Base-by-base conservation (phyloP, 2,888 invertebrate species). In the Arge pagana region DNA sequence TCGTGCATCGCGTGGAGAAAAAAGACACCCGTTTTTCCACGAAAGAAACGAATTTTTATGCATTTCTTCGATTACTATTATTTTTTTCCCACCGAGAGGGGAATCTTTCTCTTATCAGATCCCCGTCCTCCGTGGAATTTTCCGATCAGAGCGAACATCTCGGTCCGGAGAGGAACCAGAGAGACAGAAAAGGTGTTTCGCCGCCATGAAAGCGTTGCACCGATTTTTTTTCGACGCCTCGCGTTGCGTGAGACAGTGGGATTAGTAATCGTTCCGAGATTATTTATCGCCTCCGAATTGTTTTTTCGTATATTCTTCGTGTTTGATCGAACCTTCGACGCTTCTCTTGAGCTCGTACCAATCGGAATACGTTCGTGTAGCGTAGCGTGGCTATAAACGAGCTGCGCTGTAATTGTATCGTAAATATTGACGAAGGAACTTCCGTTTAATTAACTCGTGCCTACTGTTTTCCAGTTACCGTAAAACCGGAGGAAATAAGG, bases 391-490 rank as follows among this genome's bases (percentile, higher is more conserved):
- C 28, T 42, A 26, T 19, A n/a, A 19, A 30, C 8, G 40, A n/a
- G 21, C 23, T 21, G 11, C n/a, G 37, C 24, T 26, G 31, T 16
- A 30, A 42, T 42, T 19, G 43, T 18, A 37, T 53, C 61, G 49
- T 61, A 59, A 65, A 62, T 54, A 53, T 60, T 4, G 45, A 33
- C 19, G 51, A 51, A 55, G 48, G 53, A 55, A 56, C 60, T 60
- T 58, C 52, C 55, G 51, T 60, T 63, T 60, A 64, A 67, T 64
- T 66, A 63, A 61, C 58, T 48, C 54, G 42, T 53, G 35, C 36
- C 28, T 51, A 51, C 23, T 15, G 18, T 40, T 52, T 51, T 31
- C 43, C 50, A 50, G 50, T 50, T 52, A 55, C 45, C 49, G 52
- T 60, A 54, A 60, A 63, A 54, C 49, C n/a, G n/a, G n/a, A n/a